Evolutionary conservation across 2,113 vertebrate species (phyloP), one percentile per base, ranked within the genome.

Genomic region (Aspidoscelis tigris): DNA sequence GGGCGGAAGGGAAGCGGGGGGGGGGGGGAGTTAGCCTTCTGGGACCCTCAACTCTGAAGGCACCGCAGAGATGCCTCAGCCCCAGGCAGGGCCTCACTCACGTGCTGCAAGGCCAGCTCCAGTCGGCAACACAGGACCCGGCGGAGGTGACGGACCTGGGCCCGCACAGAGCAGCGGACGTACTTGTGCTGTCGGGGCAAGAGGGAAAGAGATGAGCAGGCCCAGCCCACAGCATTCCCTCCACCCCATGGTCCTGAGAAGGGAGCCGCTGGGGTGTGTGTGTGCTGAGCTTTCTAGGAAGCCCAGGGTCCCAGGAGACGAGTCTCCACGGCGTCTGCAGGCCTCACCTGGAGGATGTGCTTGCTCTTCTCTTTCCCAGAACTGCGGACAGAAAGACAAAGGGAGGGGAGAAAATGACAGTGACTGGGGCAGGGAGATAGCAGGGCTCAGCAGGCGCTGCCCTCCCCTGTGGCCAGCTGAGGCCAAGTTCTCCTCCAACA

Each of bases 331-430:
- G 2, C 26, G 1, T 24, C 76, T 18, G 33, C 1, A 14, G 18
- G 58, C 24, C 96, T 96, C 90, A 99, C 98, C 98, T 98, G 98
- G 55, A 99, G 94, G 66, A 97, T 89, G 0, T 96, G 95, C 92
- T 97, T 98, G 90, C 95, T 97, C 93, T 98, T 99, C 89, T 99
- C 98, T 94, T 98, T 99, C 83, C 97, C 97, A 84, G 97, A 97
- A 92, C 98, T 99, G 90, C 1, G 21, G 88, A 4, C 33, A 11
- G 84, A 86, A 83, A 78, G 20, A 24, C 10, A 22, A n/a, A 66
- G 14, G 69, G 83, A 41, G 88, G 86, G 61, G 65, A 5, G 80
- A 16, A 14, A 55, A 61, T 61, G 14, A 61, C 18, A 18, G 18
- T 61, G 58, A 61, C 5, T 70, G 10, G 33, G 12, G 11, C 11